Percentiles rank a stretch among this genome's conserved stretches.
These are phyloP conservation scores for Verasper variegatus DNA, from an alignment of 2,113 vertebrate species.

Conservation along the genomic window DNA sequence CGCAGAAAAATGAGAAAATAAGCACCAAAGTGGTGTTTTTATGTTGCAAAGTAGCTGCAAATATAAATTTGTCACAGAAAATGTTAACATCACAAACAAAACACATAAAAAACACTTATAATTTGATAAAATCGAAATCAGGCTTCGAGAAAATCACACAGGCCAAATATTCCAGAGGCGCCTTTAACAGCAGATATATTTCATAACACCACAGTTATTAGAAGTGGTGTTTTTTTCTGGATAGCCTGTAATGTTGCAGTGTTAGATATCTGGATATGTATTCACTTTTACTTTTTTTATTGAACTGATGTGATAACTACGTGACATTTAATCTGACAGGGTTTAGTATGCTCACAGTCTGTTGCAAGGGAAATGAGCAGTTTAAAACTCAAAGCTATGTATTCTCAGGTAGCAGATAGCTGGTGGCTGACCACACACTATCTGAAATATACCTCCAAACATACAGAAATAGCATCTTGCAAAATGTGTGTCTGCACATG, in stretches of 20 bases:
- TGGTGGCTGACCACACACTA: conserved; percentile 27
- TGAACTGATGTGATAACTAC: background rate
- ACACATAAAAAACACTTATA: too few species aligned
- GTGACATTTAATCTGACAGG: background rate
- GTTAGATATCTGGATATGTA: too few species aligned
- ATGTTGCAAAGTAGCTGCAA: background rate
- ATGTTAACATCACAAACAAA: too few species aligned
- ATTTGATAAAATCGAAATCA: background rate
- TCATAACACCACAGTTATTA: too few species aligned
- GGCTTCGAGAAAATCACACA: background rate
- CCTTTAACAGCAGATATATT: too few species aligned
- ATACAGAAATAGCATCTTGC: conserved; percentile 31
- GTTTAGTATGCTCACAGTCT: background rate
- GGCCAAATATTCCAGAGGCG: too few species aligned
- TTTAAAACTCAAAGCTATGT: background rate
- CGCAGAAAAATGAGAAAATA: conserved; percentile 1
- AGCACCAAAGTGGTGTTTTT: background rate
- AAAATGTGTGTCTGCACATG: conserved; percentile 6
- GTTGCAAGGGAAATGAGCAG: background rate
- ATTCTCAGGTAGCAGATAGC: background rate
- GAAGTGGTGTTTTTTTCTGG: too few species aligned
- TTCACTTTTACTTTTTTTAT: too few species aligned
- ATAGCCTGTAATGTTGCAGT: too few species aligned
- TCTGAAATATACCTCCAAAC: conserved; percentile 15
- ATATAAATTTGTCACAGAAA: too few species aligned